A percentile compares a stretch with the other conserved stretches of the same genome.
These are phyloP conservation scores for Gopherus flavomarginatus DNA, from an alignment of 2,113 vertebrate species.

Conservation along the genomic window DNA sequence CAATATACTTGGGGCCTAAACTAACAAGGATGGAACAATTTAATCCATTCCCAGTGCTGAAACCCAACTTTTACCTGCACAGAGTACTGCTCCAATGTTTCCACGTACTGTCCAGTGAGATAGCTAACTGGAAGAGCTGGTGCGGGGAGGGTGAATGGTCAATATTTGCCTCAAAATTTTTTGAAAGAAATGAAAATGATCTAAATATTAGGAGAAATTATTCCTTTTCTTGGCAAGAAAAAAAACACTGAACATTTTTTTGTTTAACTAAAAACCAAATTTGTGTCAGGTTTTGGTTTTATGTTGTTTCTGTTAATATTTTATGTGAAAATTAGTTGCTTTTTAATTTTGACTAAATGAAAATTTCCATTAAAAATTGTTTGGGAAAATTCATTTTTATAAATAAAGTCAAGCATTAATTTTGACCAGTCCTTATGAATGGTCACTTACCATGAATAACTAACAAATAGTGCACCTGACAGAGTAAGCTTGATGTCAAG, in stretches of 20 bases:
- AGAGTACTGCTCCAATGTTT: constrained; percentile 43
- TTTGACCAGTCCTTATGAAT: constrained; percentile 47
- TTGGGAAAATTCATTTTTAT: neutral
- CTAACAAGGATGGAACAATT: constrained; percentile 74
- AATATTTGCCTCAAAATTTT: neutral
- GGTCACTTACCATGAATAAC: neutral
- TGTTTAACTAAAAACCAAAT: constrained; percentile 5
- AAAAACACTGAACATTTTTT: neutral
- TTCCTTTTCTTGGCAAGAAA: constrained; percentile 8
- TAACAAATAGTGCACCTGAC: constrained; percentile 43
- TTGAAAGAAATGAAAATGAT: neutral
- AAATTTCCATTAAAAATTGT: neutral
- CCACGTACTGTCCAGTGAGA: constrained; percentile 9
- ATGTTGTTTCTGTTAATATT: neutral
- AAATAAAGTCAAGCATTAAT: constrained; percentile 31
- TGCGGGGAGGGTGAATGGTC: neutral
- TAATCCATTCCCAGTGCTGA: constrained; percentile 69
- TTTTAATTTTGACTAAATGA: neutral
- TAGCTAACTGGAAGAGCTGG: constrained; percentile 65
- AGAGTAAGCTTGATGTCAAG: constrained; percentile 45
- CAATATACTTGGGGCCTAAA: constrained; percentile 80
- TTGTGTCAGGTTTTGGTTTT: neutral
- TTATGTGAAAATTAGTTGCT: neutral
- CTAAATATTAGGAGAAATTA: neutral
- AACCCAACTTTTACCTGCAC: constrained; percentile 67